Conservation (phyloP, 2,888 invertebrate species). For the Gymnocheta viridis region DNA sequence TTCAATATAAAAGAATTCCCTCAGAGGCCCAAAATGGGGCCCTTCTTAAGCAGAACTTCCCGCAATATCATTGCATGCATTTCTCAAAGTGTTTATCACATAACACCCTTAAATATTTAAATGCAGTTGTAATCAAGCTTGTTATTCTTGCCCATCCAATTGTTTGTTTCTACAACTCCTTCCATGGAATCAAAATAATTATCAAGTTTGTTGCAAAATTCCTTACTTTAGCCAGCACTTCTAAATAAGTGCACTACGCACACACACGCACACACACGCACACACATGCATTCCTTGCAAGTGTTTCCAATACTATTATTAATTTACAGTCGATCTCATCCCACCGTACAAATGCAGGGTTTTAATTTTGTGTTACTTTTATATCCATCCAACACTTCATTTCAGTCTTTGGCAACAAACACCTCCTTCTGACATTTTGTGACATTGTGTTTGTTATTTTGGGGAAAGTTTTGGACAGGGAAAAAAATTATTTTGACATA, state of each 20-base stretch:
- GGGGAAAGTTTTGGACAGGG: slow-evolving; percentile 48
- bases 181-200: slow-evolving; percentile 39
- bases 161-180: background rate
- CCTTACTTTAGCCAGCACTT: background rate
- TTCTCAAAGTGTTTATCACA: slow-evolving; percentile 35
- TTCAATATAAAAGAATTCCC: too few relatives aligned
- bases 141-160: slow-evolving; percentile 18
- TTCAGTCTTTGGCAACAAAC: slow-evolving; percentile 26
- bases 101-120: slow-evolving; percentile 64
- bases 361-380: slow-evolving; percentile 40
- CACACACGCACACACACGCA: too few relatives aligned
- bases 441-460: slow-evolving; percentile 63
- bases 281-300: slow-evolving; percentile 30
- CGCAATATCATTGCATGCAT: background rate
- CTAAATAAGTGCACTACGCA: background rate
- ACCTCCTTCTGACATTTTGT: slow-evolving; percentile 63
- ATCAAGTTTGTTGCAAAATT: slow-evolving; percentile 66
- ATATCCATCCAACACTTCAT: slow-evolving; percentile 33
- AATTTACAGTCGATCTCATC: slow-evolving; percentile 43
- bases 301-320: slow-evolving; percentile 68
- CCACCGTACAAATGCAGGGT: background rate
- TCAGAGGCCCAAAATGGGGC: too few relatives aligned
- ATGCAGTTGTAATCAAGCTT: slow-evolving; percentile 69
- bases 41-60: background rate
- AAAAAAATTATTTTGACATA: slow-evolving; percentile 71